Base-by-base conservation (phyloP, 2,113 vertebrate genomes). In the Hemiprocne comata region DNA sequence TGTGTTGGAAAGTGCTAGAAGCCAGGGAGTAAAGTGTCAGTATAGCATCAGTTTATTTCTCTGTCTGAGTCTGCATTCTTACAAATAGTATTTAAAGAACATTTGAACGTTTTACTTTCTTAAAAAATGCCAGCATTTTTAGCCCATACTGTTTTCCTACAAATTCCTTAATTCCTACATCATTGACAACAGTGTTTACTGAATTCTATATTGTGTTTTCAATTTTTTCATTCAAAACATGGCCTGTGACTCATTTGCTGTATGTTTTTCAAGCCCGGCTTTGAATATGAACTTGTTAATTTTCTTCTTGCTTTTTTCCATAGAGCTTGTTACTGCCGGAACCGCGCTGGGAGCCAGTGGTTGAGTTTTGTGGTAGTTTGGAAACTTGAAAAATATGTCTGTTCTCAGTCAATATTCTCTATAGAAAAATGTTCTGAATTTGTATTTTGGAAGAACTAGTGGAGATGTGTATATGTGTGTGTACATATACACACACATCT, bases 111-210 rank as follows among this genome's bases (percentile, higher is more conserved):
- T 85, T 88, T 61, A n/a, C 44, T 86, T 87, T 67, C 26, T 64
- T 84, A 82, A 33, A 75, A 72, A 89, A 72, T 65, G 48, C 12
- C 19, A 9, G 46, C 54, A 31, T 44, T 40, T 12, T 51, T 77
- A 55, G 26, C 18, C 72, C 7, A 3, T 19, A 8, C 8, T 64
- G 55, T 46, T 65, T n/a, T 14, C 8, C n/a, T 53, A 62, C 29
- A 48, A 94, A 93, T 79, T 79, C 53, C 29, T 75, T 40, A 72
- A 64, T 87, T 90, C 42, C 34, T 62, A 46, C 42, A 48, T 92
- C 51, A 83, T 26, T 0, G 8, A 48, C 82, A 78, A 78, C 42
- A 77, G 34, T 34, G 13, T 34, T 81, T 77, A 40, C 24, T 81
- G 61, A 89, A 87, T 72, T 62, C 64, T 65, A 11, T 85, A 76